Evolutionary conservation across 2,113 vertebrate genomes (phyloP).

Genomic region (Tetrao urogallus): DNA sequence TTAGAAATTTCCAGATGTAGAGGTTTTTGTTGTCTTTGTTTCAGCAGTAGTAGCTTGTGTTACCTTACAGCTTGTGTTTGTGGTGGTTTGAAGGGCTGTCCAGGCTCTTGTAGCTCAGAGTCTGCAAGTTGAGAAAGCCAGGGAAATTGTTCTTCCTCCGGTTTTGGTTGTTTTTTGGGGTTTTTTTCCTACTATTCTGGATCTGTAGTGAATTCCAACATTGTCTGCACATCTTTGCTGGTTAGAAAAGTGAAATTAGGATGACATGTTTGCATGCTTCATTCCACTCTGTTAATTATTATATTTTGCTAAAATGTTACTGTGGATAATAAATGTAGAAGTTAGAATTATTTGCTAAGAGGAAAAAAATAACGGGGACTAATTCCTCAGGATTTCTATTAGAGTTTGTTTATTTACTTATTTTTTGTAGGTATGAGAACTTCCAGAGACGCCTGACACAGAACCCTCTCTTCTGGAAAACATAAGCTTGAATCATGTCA

Average conservation of each 20-base stretch:
- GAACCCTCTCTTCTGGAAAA: constrained; percentile 97
- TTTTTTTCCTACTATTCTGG: not conserved
- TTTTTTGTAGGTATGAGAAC: constrained; percentile 90
- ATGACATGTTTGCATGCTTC: not conserved
- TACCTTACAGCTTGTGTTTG: not conserved
- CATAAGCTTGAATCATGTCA: constrained; percentile 67
- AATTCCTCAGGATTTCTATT: not conserved
- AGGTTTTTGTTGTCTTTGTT: not conserved
- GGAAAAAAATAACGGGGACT: not conserved
- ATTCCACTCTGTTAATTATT: not conserved
- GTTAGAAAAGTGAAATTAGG: not conserved
- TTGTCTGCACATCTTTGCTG: not conserved
- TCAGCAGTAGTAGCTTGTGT: not conserved
- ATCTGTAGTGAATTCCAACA: not conserved
- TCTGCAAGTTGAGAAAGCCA: not conserved
- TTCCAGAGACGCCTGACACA: constrained; percentile 93
- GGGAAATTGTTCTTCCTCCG: not conserved
- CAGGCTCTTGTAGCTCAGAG: not conserved
- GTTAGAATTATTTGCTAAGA: not conserved
- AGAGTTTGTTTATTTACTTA: not conserved
- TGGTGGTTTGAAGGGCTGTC: not conserved
- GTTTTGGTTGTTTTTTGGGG: not conserved
- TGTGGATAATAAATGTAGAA: not conserved
- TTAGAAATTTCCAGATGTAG: not conserved
- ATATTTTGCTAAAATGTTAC: not conserved